Evolutionary conservation across 2,113 vertebrate genomes (phyloP), one percentile per base, ranked within the genome.

Genomic region (Vimba vimba): DNA sequence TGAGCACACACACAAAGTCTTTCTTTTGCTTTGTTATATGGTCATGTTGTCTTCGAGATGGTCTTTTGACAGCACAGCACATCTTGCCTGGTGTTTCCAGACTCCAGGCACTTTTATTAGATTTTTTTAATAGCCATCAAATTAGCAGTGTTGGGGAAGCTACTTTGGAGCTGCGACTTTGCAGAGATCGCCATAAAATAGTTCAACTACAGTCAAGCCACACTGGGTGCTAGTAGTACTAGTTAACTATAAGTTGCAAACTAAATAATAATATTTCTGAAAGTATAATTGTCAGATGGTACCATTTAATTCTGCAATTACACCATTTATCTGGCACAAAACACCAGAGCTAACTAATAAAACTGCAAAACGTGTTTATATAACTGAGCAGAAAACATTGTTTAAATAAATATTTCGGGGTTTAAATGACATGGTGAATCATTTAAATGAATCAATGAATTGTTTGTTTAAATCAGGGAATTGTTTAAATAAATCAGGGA

Each of bases 21-120:
- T 64, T 17, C 13, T 79, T 79, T 83, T 86, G 83, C 84, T 87
- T 90, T 75, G 62, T 79, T 50, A 33, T 82, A 27, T 60, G 43
- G 60, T 83, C 45, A 52, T 43, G 77, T 86, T 87, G 57, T 66
- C 74, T 81, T 83, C 33, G 4, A 45, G 82, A 73, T 85, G 82
- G 71, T 69, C 21, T 86, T 77, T 71, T 86, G 62, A 68, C 79
- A 79, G 33, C 52, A 39, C 66, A 19, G 30, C 17, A 30, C 33
- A 50, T 27, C 57, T 57, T 79, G 33, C 19, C 39, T 59, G 30
- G 50, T 47, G 68, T 62, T 83, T 86, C 11, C 50, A 73, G 33
- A 57, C 30, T 83, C 21, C 0, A 50, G 21, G 27, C 21, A 3
- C 21, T 39, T 73, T 83, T 83, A 69, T 82, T 69, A 33, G 17